Evolutionary conservation across 1,140 invertebrate species (phyloP).

Genomic region (Brachionus paranguensis): DNA sequence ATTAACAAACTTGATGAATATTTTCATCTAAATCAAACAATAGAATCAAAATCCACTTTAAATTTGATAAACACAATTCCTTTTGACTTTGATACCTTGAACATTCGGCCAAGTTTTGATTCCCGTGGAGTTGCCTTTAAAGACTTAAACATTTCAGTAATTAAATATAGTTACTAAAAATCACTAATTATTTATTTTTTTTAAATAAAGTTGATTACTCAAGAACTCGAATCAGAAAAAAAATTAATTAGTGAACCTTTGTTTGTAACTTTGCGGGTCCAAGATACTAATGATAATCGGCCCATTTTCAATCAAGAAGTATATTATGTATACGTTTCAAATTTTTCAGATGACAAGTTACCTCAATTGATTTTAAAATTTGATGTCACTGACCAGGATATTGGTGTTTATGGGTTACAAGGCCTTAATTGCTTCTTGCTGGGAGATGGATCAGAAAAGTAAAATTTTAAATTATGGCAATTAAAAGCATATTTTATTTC

Average conservation of each 20-base stretch:
- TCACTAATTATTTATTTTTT: neutral
- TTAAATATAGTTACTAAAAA: neutral
- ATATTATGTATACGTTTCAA: neutral
- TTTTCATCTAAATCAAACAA: neutral
- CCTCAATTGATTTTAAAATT: neutral
- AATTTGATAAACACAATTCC: conserved; percentile 6
- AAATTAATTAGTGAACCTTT: neutral
- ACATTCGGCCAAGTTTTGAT: neutral
- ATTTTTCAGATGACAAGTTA: neutral
- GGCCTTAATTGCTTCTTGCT: neutral
- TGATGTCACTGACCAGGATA: neutral
- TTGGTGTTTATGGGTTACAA: conserved; percentile 16
- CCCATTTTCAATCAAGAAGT: neutral
- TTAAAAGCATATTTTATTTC: neutral
- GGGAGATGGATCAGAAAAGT: neutral
- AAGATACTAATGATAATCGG: conserved; percentile 23
- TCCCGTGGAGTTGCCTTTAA: neutral
- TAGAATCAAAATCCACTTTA: neutral
- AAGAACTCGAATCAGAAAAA: neutral
- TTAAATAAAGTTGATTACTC: neutral
- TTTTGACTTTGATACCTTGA: conserved; percentile 11
- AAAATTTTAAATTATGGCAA: neutral
- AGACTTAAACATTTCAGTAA: neutral
- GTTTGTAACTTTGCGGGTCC: neutral
- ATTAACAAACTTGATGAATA: neutral